Evolutionary conservation across 2,888 invertebrate genomes (phyloP).

Genomic region (Diaperis boleti): DNA sequence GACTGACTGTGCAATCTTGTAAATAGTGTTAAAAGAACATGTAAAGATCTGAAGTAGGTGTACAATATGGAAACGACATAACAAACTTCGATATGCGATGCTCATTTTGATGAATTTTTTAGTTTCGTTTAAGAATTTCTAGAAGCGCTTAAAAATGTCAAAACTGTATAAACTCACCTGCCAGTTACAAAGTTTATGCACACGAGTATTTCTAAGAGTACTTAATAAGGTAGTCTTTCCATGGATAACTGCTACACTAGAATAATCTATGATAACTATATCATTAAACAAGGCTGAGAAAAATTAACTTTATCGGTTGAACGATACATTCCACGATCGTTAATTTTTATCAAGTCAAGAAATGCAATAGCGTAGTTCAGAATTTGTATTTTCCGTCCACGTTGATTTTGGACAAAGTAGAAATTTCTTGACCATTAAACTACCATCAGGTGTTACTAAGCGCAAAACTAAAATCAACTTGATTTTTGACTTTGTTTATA

Average conservation of each 20-base stretch:
- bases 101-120: slow-evolving; percentile 27
- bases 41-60: slow-evolving; percentile 21
- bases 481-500: slow-evolving; percentile 34
- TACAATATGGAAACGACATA: slow-evolving; percentile 3
- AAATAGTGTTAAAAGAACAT: slow-evolving; percentile 47
- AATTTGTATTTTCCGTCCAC: slow-evolving; percentile 36
- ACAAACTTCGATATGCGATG: too few species aligned
- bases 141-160: slow-evolving; percentile 21
- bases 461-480: slow-evolving; percentile 17
- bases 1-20: slow-evolving; percentile 64
- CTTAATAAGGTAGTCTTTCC: slow-evolving; percentile 46
- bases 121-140: background rate
- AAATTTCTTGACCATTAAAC: slow-evolving; percentile 9
- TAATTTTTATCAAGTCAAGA: slow-evolving; percentile 12
- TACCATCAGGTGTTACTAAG: slow-evolving; percentile 24
- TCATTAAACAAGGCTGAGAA: slow-evolving; percentile 44
- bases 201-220: slow-evolving; percentile 45
- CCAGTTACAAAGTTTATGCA: slow-evolving; percentile 46
- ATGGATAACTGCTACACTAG: slow-evolving; percentile 37
- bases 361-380: slow-evolving; percentile 24
- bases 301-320: slow-evolving; percentile 23
- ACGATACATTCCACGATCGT: slow-evolving; percentile 30
- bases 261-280: slow-evolving; percentile 29
- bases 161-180: slow-evolving; percentile 44
- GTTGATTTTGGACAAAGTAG: slow-evolving; percentile 4